Evolutionary conservation across 1,140 invertebrate genomes (phyloP).

Genomic region (Drosophila sp.): DNA sequence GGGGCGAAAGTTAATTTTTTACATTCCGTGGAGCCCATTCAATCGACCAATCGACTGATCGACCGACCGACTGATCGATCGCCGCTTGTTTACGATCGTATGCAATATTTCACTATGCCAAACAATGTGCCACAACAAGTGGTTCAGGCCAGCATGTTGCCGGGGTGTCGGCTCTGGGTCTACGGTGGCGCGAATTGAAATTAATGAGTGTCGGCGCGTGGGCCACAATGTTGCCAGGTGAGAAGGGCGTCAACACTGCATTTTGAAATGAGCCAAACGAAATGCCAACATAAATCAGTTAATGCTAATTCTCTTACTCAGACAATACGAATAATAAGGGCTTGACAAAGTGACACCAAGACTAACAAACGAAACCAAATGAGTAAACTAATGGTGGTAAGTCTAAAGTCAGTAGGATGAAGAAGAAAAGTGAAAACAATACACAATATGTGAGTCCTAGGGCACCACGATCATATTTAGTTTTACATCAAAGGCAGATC

Average conservation of each 20-base stretch:
- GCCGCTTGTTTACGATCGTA: slow-evolving; percentile 35
- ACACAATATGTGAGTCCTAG: no score
- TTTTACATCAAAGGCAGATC: no score
- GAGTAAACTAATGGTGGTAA: no score
- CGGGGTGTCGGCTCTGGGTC: background rate
- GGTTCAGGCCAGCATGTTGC: background rate
- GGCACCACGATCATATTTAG: no score
- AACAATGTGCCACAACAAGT: slow-evolving; percentile 51
- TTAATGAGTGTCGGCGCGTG: slow-evolving; percentile 42
- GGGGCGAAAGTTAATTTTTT: slow-evolving; percentile 43
- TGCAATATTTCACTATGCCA: slow-evolving; percentile 49
- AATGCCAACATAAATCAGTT: slow-evolving; percentile 46
- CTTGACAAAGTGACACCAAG: background rate
- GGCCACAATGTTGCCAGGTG: background rate
- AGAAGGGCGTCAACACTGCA: background rate
- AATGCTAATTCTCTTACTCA: background rate
- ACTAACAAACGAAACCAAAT: no score
- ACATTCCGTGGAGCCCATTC: background rate
- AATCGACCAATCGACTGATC: background rate
- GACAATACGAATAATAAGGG: background rate
- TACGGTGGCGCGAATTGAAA: slow-evolving; percentile 45
- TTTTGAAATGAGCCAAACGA: background rate
- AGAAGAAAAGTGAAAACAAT: no score
- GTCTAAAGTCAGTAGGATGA: no score
- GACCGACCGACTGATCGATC: background rate